These are phyloP conservation scores for Cryptocheilus praepositus DNA, from an alignment of 2,888 invertebrate species.

Conservation along the genomic window DNA sequence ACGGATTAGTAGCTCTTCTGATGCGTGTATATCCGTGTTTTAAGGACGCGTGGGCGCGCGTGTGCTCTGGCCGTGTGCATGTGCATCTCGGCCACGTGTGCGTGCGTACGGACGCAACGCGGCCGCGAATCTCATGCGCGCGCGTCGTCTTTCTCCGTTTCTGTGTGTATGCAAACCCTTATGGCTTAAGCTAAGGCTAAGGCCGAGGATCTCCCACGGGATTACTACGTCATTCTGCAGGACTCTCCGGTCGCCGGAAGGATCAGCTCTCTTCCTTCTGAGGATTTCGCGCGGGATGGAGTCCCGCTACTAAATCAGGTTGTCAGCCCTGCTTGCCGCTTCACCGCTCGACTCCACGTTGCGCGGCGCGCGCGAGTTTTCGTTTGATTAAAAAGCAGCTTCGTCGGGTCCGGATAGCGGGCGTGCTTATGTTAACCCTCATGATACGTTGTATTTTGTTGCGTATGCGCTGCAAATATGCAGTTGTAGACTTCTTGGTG, in stretches of 20 bases:
- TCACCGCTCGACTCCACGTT: constrained; percentile 6
- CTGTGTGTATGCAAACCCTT: constrained; percentile 70
- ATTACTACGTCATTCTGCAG: constrained; percentile 72
- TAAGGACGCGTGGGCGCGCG: constrained; percentile 49
- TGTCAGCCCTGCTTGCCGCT: constrained; percentile 46
- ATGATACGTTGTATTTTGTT: too few relatives aligned
- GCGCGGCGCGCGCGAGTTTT: background rate
- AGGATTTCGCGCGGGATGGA: constrained; percentile 61
- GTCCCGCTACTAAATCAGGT: constrained; percentile 61
- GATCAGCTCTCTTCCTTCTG: constrained; percentile 65
- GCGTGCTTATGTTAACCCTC: too few relatives aligned
- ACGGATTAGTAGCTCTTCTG: constrained; percentile 59
- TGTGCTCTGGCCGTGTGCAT: constrained; percentile 18
- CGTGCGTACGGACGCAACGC: background rate
- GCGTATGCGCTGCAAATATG: too few relatives aligned
- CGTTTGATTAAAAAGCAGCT: too few relatives aligned
- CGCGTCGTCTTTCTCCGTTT: constrained; percentile 24
- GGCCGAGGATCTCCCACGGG: constrained; percentile 70
- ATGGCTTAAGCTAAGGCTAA: constrained; percentile 71
- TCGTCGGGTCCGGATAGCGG: too few relatives aligned
- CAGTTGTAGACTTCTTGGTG: too few relatives aligned
- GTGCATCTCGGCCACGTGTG: constrained; percentile 15
- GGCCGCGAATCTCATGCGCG: background rate
- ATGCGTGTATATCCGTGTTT: constrained; percentile 58
- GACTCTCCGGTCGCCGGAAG: constrained; percentile 66